phyloP scores from a whole-genome alignment of 2,888 invertebrate species.

The Nomada flava region DNA sequence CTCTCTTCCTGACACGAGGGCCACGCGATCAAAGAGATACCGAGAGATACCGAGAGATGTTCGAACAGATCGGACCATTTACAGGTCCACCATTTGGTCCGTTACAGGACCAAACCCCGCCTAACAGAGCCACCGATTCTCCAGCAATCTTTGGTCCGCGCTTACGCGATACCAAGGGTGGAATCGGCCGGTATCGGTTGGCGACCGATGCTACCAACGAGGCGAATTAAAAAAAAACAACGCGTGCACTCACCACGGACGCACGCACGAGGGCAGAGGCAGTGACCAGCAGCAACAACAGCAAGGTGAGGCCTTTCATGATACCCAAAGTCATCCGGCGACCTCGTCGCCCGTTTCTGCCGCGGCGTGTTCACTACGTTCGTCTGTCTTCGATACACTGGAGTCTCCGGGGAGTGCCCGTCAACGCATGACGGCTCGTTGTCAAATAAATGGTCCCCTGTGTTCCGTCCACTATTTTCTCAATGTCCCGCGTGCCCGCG shows the following conservation, averaged over 20 bases:
- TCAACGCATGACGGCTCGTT: conserved; percentile 49
- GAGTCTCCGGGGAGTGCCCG: neutral
- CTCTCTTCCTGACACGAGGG: neutral
- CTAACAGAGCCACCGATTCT: too few relatives aligned
- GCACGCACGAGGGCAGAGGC: conserved; percentile 57
- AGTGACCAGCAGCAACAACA: conserved; percentile 67
- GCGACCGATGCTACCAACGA: neutral
- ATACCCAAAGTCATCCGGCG: conserved; percentile 45
- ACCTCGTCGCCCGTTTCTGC: conserved; percentile 53
- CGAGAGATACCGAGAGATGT: neutral
- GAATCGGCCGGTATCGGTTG: neutral
- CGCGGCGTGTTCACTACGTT: neutral
- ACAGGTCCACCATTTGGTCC: neutral
- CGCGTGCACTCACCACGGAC: conserved; percentile 71
- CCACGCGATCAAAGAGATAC: neutral
- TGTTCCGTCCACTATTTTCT: conserved; percentile 1
- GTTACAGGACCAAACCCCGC: too few relatives aligned
- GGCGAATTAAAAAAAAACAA: neutral
- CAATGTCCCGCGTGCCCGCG: neutral
- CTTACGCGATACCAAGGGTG: too few relatives aligned
- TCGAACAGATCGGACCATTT: neutral
- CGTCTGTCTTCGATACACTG: neutral
- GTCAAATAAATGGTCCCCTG: too few relatives aligned
- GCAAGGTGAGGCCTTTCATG: conserved; percentile 67
- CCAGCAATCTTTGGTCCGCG: too few relatives aligned